These are phyloP conservation scores for Strongylocentrotus purpuratus DNA, from an alignment of 35 echinoderm and acorn worm genomes.

Conservation along the genomic window DNA sequence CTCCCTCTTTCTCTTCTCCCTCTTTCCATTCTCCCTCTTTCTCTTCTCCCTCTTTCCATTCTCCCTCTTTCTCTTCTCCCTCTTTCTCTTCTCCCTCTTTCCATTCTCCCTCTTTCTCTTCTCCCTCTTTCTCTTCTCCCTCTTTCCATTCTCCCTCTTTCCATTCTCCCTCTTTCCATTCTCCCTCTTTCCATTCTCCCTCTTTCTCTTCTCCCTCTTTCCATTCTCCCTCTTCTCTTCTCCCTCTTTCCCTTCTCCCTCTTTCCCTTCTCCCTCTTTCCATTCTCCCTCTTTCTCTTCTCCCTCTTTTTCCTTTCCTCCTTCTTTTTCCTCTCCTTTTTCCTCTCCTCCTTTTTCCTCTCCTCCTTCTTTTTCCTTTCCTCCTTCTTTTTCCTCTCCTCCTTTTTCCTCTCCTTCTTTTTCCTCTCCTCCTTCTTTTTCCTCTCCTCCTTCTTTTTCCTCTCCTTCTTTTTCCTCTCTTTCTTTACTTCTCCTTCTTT, in stretches of 20 bases:
- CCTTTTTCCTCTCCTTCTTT: neutral
- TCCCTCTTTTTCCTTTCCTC: neutral
- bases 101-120: no score
- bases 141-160: neutral
- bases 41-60: neutral
- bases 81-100: neutral
- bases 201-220: neutral
- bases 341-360: neutral
- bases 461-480: neutral
- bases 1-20: no score
- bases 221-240: no score
- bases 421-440: neutral
- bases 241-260: no score
- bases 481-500: neutral
- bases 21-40: neutral
- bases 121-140: no score
- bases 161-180: neutral
- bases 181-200: neutral
- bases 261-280: neutral
- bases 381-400: neutral
- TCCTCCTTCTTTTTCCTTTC: neutral
- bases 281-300: neutral
- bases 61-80: neutral
- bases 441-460: neutral
- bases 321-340: neutral